Base-by-base conservation (phyloP, 2,797 vertebrate species). In the Botia almorhae region DNA sequence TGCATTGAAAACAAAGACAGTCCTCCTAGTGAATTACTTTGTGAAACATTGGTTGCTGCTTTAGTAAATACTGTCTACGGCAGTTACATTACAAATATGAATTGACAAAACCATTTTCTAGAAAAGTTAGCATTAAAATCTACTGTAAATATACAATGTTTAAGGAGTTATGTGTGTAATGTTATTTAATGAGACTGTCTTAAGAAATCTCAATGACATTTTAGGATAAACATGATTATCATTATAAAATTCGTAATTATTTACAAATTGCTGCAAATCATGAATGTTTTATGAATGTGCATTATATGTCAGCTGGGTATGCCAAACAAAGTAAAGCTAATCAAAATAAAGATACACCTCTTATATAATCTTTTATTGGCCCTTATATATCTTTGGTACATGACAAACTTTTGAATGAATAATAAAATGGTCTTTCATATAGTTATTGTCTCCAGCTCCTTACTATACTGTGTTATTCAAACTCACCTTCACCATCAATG, bases 281-380 rank as follows among this genome's bases (percentile, higher is more conserved):
- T 69, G 58, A 16, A 46, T 60, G 55, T 60, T 50, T 69, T 16
- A 78, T 69, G 8, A 46, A 11, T 46, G 43, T 55, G 69, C 69
- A 17, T 79, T 63, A 63, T 78, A 13, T 53, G 46, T 63, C 73
- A 73, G 16, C 69, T 50, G 69, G 50, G 14, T 50, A 43, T 48
- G 48, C 21, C 29, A 33, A 61, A 67, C 55, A n/a, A 71, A 64
- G 50, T 56, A 26, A 78, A 61, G 64, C 19, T 60, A 69, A 63
- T n/a, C 10, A 77, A 48, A 69, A 21, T 8, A 51, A 43, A 69
- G 60, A 21, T 39, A 11, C 33, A 74, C 2, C 2, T 60, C 53
- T 29, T 29, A 75, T 43, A 75, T 26, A 50, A 13, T 39, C 13
- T 68, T 79, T 79, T 83, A 70, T 75, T 78, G 29, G 43, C n/a